These are phyloP conservation scores for Pseudomyrmex concolor DNA, from an alignment of 1,140 invertebrate genomes.

Conservation along the genomic window DNA sequence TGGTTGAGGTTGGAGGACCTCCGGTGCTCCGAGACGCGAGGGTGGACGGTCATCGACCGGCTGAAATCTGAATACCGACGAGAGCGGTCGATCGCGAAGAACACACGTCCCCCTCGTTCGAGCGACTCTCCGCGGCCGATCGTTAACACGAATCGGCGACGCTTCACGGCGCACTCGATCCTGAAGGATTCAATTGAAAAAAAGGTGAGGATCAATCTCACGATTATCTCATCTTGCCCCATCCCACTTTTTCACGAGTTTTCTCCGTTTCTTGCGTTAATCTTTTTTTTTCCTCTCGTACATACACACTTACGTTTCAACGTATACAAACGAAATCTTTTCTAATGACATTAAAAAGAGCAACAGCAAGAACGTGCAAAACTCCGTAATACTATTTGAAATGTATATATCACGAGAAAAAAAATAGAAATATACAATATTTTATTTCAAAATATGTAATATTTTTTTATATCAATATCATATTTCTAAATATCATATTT, in stretches of 20 bases:
- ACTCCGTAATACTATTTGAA: no score
- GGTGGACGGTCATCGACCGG: conserved; percentile 48
- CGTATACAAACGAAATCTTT: no score
- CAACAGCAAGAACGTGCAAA: no score
- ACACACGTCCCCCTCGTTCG: conserved; percentile 20
- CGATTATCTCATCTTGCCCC: background rate
- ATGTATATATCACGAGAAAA: no score
- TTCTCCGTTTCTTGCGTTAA: background rate
- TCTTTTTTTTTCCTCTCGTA: conserved; percentile 21
- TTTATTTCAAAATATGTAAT: background rate
- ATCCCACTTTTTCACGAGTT: background rate
- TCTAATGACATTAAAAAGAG: no score
- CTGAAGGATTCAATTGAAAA: conserved; percentile 70
- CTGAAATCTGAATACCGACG: conserved; percentile 61
- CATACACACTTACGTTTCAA: background rate
- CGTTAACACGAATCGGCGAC: conserved; percentile 43
- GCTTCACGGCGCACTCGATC: conserved; percentile 18
- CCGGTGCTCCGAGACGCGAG: conserved; percentile 58
- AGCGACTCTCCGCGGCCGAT: conserved; percentile 19
- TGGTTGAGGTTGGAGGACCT: conserved; percentile 61
- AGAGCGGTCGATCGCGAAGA: conserved; percentile 56
- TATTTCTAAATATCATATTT: background rate
- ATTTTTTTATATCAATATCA: background rate
- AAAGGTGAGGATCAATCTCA: conserved; percentile 65
- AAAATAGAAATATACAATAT: no score